Percentiles rank a stretch among this genome's conserved stretches.
Conservation (phyloP, 1,140 invertebrate species). For the Halesus radiatus region DNA sequence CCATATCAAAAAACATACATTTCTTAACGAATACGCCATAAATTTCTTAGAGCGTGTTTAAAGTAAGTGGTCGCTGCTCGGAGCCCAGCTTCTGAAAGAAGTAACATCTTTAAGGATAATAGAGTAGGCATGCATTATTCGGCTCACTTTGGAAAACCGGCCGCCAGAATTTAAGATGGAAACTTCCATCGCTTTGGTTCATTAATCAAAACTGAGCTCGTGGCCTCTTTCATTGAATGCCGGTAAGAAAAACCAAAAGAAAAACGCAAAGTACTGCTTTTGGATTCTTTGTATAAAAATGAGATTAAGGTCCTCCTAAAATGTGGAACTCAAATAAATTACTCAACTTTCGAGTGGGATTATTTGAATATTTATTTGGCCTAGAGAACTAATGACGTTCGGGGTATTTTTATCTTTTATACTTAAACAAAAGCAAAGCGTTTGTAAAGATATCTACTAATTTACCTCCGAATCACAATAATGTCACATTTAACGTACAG, state of each 20-base stretch:
- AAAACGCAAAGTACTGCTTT: constrained; percentile 14
- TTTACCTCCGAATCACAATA: too few relatives aligned
- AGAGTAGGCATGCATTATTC: neutral
- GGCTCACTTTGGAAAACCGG: neutral
- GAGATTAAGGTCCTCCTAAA: neutral
- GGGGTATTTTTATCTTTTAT: neutral
- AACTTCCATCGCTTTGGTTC: constrained; percentile 26
- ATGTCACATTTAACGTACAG: too few relatives aligned
- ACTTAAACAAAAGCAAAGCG: too few relatives aligned
- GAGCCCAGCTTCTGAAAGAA: too few relatives aligned
- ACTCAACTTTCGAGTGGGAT: neutral
- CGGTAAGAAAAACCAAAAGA: neutral
- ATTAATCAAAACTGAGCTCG: constrained; percentile 28
- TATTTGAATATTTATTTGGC: constrained; percentile 3
- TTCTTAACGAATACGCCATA: too few relatives aligned
- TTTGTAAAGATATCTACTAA: too few relatives aligned
- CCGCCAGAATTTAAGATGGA: constrained; percentile 3
- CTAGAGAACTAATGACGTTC: neutral
- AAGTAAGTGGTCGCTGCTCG: too few relatives aligned
- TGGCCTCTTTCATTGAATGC: constrained; percentile 13
- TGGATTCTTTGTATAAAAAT: constrained; percentile 24
- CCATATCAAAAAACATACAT: too few relatives aligned
- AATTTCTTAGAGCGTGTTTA: too few relatives aligned
- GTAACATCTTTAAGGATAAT: too few relatives aligned
- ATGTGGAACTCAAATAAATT: constrained; percentile 26